Evolutionary conservation across 1,140 invertebrate genomes (phyloP), one percentile per base, ranked within the genome.

Genomic region (Wiebesia pumilae): DNA sequence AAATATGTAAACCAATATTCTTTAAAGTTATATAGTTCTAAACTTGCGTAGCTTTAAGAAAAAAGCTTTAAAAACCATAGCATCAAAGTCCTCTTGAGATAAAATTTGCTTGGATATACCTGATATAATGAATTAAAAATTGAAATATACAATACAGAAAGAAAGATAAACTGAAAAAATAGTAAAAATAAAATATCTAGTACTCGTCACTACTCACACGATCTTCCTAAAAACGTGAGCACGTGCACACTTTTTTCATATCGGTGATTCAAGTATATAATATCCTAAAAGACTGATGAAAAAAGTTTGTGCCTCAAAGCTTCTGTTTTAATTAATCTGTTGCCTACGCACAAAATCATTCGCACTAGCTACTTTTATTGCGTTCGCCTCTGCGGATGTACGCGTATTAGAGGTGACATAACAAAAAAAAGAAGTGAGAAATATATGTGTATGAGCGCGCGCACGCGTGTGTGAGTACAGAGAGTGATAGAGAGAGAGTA

Each of bases 301-400:
- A 78, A 69, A 83, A 40, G 81, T 10, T 69, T 33, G 24, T 54
- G 69, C 43, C 1, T 21, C 51, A 54, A 65, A 27, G 73, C 21
- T 83, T 82, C 38, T 73, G 51, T 86, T 86, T 86, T 83, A 86
- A 83, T 86, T 87, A 83, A 83, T 83, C 71, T 35, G 65, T 78
- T 78, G 73, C 58, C 10, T 40, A 6, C 38, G 16, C 21, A 9
- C 35, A 35, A 19, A 65, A 77, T 85, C 65, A 35, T 16, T 35
- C 1, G 12, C 19, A 69, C n/a, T 33, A 33, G n/a, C 9, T 19
- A 62, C 58, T 27, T 27, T 54, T 62, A 27, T 27, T 62, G 27
- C 24, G 27, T 27, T 27, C 0, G 58, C 21, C 27, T 62, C 3
- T 62, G 51, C 12, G 19, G 2, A 30, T 30, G n/a, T 65, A 65